These are phyloP conservation scores for Elmis aenea DNA, from an alignment of 2,888 invertebrate genomes.

Conservation along the genomic window DNA sequence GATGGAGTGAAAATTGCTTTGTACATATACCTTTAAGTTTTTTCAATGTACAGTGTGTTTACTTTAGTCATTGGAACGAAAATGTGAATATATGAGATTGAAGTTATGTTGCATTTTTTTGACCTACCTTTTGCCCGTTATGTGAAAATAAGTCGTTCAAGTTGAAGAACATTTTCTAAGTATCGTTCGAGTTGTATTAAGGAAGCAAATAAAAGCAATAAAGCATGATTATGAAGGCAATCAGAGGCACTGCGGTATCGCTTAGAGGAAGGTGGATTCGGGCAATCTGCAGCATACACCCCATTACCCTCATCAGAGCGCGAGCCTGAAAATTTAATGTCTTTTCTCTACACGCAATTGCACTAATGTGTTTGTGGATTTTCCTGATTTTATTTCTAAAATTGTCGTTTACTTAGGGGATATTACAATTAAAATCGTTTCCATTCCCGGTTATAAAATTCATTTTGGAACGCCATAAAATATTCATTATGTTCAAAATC, in stretches of 20 bases:
- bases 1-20: constrained; percentile 31
- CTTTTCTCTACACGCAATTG: constrained; percentile 45
- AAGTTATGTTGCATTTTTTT: constrained; percentile 34
- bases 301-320: constrained; percentile 45
- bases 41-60: constrained; percentile 49
- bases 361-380: constrained; percentile 41
- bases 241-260: constrained; percentile 30
- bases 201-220: constrained; percentile 24
- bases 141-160: no score
- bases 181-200: no score
- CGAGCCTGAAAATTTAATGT: constrained; percentile 46
- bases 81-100: constrained; percentile 49
- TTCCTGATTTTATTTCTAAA: constrained; percentile 33
- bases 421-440: no score
- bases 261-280: constrained; percentile 36
- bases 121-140: no score
- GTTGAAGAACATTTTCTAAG: no score
- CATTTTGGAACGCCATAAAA: no score
- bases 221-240: constrained; percentile 25
- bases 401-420: constrained; percentile 18
- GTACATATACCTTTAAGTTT: constrained; percentile 46
- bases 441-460: no score
- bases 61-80: constrained; percentile 47
- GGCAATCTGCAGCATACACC: constrained; percentile 42
- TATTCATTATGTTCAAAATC: no score